phyloP scores from a whole-genome alignment of 2,888 invertebrate species.

The Pterobdella sp. region DNA sequence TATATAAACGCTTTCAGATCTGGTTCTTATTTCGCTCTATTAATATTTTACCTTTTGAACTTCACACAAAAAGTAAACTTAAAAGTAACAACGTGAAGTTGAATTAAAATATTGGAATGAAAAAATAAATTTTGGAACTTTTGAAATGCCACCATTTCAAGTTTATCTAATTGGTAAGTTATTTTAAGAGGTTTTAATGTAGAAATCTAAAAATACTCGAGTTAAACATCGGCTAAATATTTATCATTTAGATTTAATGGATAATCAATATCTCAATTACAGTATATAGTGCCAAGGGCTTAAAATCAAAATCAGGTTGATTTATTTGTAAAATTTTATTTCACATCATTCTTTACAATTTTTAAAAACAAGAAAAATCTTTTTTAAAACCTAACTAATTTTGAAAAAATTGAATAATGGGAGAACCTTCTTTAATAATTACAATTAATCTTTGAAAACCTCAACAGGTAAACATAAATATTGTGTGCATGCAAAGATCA shows the following conservation, averaged over 20 bases:
- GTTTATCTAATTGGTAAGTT: not conserved
- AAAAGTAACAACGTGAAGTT: no score
- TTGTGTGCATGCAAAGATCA: slow-evolving; percentile 48
- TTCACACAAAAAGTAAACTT: no score
- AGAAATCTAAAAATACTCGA: not conserved
- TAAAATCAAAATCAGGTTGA: slow-evolving; percentile 42
- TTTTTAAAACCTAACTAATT: not conserved
- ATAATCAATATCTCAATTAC: no score
- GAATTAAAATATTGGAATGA: no score
- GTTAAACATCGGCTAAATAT: not conserved
- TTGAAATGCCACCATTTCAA: not conserved
- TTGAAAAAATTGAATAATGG: not conserved
- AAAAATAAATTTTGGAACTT: not conserved
- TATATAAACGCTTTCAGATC: no score
- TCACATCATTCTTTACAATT: not conserved
- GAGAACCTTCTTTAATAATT: not conserved
- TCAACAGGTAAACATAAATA: slow-evolving; percentile 39
- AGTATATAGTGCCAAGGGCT: slow-evolving; percentile 45
- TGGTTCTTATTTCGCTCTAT: no score
- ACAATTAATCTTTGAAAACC: not conserved
- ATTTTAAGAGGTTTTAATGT: not conserved
- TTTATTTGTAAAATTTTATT: slow-evolving; percentile 37
- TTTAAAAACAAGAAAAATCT: not conserved
- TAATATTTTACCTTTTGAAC: no score
- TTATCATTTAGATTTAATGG: no score